Conservation (phyloP, 2,113 vertebrate species). For the Ctenomys sociabilis region DNA sequence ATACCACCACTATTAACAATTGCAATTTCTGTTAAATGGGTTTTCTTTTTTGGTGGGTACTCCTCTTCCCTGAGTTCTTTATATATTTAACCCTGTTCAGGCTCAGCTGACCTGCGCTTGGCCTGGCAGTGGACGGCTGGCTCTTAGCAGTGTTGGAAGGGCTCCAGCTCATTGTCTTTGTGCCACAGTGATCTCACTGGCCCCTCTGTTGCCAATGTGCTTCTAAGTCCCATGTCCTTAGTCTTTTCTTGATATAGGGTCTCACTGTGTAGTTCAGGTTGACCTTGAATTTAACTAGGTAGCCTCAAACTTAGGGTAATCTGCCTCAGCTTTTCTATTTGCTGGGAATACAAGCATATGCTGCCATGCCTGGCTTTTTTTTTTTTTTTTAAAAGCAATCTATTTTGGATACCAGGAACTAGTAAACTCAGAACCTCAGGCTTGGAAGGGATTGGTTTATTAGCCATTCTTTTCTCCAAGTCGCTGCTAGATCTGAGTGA, state of each 20-base stretch:
- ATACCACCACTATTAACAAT: neutral
- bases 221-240: neutral
- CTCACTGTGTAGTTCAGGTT: neutral
- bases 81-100: neutral
- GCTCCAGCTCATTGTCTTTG: neutral
- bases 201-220: neutral
- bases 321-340: neutral
- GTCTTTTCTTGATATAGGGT: neutral
- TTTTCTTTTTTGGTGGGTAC: neutral
- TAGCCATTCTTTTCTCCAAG: neutral
- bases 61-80: neutral
- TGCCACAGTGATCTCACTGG: neutral
- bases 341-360: neutral
- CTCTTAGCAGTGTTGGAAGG: neutral
- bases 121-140: neutral
- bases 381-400: neutral
- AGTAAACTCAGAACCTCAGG: constrained; percentile 17
- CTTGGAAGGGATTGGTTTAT: neutral
- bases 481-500: neutral
- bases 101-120: neutral
- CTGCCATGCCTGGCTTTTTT: neutral
- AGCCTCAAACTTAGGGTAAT: neutral
- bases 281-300: neutral
- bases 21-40: constrained; percentile 30
- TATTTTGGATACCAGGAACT: neutral